Percentiles rank a stretch among this genome's conserved stretches.
phyloP scores from a whole-genome alignment of 2,797 vertebrate genomes.

The Mus caroli region DNA sequence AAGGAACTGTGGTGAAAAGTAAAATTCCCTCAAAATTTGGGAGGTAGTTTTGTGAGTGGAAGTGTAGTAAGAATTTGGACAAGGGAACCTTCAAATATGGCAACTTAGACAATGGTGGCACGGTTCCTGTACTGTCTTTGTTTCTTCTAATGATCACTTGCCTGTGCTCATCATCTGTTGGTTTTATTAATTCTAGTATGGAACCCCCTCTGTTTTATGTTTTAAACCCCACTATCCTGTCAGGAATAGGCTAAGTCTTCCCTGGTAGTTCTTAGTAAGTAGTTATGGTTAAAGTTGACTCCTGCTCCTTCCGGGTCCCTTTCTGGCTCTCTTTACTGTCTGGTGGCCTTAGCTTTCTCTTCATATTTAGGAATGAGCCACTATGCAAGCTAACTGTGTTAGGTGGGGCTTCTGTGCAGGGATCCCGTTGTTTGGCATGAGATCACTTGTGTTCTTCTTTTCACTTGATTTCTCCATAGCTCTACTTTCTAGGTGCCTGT shows the following conservation, averaged over 20 bases:
- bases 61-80: background rate
- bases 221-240: conserved; percentile 43
- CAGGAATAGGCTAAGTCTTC: background rate
- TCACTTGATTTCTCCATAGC: conserved; percentile 15
- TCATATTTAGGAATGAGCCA: background rate
- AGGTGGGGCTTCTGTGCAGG: background rate
- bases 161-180: background rate
- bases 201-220: background rate
- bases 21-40: conserved; percentile 39
- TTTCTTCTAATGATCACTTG: background rate
- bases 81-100: background rate
- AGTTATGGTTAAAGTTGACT: background rate
- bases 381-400: background rate
- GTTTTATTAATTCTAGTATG: background rate
- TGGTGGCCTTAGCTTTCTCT: background rate
- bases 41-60: conserved; percentile 21
- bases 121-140: background rate
- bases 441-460: background rate
- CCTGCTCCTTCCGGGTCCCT: background rate
- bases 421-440: background rate
- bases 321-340: background rate
- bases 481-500: background rate
- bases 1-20: background rate
- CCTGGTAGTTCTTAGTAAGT: conserved; percentile 1
- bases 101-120: background rate